phyloP scores from a whole-genome alignment of 2,888 invertebrate genomes.

The Ophion costatus region DNA sequence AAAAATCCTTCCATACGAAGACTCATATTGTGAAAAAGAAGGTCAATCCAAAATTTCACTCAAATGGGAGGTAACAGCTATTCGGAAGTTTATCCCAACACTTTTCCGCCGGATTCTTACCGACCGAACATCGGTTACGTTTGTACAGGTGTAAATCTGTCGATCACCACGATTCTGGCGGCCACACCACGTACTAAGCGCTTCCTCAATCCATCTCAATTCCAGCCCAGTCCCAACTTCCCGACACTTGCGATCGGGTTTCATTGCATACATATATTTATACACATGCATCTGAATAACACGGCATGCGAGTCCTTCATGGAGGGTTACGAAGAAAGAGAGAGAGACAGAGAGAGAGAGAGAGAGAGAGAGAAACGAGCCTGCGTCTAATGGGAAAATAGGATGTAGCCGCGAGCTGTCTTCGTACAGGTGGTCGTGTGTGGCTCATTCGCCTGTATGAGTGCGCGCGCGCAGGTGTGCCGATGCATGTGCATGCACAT shows the following conservation, averaged over 20 bases:
- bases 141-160: neutral
- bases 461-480: neutral
- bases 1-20: no score
- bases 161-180: constrained; percentile 24
- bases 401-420: constrained; percentile 43
- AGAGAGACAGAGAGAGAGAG: constrained; percentile 34
- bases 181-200: neutral
- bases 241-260: neutral
- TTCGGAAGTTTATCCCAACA: no score
- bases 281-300: neutral
- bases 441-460: constrained; percentile 19
- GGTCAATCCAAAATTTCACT: no score
- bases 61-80: no score
- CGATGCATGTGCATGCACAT: neutral
- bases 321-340: constrained; percentile 1
- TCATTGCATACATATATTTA: neutral
- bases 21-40: no score
- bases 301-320: constrained; percentile 8
- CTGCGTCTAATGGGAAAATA: constrained; percentile 26
- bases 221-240: neutral
- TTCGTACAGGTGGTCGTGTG: constrained; percentile 52
- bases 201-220: constrained; percentile 14
- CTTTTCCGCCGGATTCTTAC: no score
- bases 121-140: no score
- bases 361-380: constrained; percentile 35